phyloP scores from a whole-genome alignment of 2,888 invertebrate species.

The Drosophila koepferae region DNA sequence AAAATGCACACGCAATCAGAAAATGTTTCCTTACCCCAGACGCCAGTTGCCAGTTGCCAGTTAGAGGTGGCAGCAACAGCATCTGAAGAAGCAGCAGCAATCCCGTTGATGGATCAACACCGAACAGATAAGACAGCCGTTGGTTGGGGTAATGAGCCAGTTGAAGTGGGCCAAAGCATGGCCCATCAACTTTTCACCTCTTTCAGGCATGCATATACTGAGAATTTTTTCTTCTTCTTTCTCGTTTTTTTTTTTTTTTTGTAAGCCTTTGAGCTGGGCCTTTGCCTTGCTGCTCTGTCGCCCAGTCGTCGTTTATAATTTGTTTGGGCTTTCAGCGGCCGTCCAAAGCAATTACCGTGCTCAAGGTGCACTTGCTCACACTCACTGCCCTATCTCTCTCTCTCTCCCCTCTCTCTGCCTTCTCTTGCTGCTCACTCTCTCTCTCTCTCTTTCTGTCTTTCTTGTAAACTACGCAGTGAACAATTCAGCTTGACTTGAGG shows the following conservation, averaged over 20 bases:
- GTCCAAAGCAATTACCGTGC: slow-evolving; percentile 70
- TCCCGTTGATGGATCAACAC: slow-evolving; percentile 72
- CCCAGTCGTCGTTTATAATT: slow-evolving; percentile 59
- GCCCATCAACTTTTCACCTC: slow-evolving; percentile 14
- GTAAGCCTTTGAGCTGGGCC: slow-evolving; percentile 53
- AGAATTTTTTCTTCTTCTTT: background rate
- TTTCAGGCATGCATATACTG: background rate
- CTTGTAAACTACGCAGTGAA: slow-evolving; percentile 39
- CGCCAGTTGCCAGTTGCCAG: slow-evolving; percentile 31
- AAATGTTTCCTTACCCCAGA: slow-evolving; percentile 61
- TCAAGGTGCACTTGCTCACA: slow-evolving; percentile 48
- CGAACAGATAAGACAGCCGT: slow-evolving; percentile 63
- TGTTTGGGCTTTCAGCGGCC: slow-evolving; percentile 74
- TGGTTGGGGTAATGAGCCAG: slow-evolving; percentile 62
- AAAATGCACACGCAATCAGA: slow-evolving; percentile 80
- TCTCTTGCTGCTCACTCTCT: background rate
- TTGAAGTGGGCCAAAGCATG: slow-evolving; percentile 51
- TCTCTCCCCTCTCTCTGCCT: background rate
- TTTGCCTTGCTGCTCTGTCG: slow-evolving; percentile 13
- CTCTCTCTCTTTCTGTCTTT: background rate
- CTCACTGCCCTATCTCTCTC: background rate
- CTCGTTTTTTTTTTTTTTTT: slow-evolving; percentile 7
- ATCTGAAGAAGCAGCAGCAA: slow-evolving; percentile 10
- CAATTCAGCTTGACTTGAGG: slow-evolving; percentile 62
- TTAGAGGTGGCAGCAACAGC: slow-evolving; percentile 8